Percentiles rank a stretch among this genome's conserved stretches.
These are phyloP conservation scores for Conchocele bisecta DNA, from an alignment of 2,888 invertebrate genomes.

Conservation along the genomic window DNA sequence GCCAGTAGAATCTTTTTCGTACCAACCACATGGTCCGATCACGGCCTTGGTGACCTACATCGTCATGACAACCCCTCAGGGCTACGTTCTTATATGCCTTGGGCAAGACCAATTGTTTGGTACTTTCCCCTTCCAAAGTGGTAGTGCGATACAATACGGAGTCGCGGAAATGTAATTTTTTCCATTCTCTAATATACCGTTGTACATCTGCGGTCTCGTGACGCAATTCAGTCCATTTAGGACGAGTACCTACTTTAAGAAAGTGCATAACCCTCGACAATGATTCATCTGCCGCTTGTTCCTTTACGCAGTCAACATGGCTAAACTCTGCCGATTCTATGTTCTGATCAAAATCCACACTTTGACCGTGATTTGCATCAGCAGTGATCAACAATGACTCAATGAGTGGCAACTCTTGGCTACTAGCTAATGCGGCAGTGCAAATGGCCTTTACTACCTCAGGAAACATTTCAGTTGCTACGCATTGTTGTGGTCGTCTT, in stretches of 20 bases:
- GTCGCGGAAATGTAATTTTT: neutral
- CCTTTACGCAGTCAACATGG: constrained; percentile 1
- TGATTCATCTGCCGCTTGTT: neutral
- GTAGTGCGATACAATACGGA: neutral
- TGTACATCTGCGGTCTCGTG: neutral
- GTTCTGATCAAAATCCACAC: neutral
- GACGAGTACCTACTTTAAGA: neutral
- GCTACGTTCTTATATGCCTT: no score
- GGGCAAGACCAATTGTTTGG: neutral
- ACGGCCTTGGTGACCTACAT: no score
- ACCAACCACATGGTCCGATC: no score
- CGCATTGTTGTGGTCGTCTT: constrained; percentile 20
- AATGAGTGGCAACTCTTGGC: neutral
- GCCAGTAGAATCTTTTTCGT: constrained; percentile 21
- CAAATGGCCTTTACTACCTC: constrained; percentile 18
- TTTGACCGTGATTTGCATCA: neutral
- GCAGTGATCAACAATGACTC: neutral
- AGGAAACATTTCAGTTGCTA: neutral
- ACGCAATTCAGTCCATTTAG: neutral
- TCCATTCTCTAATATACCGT: constrained; percentile 4
- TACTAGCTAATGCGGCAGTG: neutral
- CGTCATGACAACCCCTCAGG: no score
- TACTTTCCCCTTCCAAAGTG: constrained; percentile 7
- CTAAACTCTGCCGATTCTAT: neutral
- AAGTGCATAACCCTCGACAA: neutral